Evolutionary conservation across 2,113 vertebrate genomes (phyloP), one percentile per base, ranked within the genome.

Genomic region (Clarias batrachus): DNA sequence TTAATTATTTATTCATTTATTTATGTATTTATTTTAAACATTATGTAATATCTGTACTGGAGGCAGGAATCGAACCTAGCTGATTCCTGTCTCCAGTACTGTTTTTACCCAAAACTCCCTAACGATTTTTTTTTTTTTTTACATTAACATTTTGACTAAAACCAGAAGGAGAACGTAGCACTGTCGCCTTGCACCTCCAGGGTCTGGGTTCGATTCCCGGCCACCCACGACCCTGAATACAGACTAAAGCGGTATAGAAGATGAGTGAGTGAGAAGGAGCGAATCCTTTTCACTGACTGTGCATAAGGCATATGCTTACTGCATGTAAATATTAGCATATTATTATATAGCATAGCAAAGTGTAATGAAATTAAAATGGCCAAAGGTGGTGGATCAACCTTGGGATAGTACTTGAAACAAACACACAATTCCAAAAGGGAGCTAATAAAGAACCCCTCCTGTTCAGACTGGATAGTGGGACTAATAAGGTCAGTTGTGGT

Each of bases 391-490:
- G 5, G 52, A 57, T 79, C 19, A 79, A 57, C 13, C 54, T 0
- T 8, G 33, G 5, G 37, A 25, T 3, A 48, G 48, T 59, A 54
- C 66, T 25, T 23, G 12, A 73, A 54, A 59, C 27, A 16, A 84
- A 73, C 12, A 37, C 0, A 1, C 71, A 37, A 65, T 63, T 52
- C 23, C 17, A 19, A 84, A 71, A 71, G 25, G 12, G 54, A 73
- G 37, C 17, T 30, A 33, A 71, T 71, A 70, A 82, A 7, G 14
- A 82, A 52, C 41, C 11, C 41, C 25, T 68, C 25, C 30, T 25
- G 7, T 66, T 23, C 17, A 8, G 1, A 71, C 33, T 7, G 82
- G 66, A 83, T 25, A 62, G 66, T 57, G 91, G 91, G 89, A 92
- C 90, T 80, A 60, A 60, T 60, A 60, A 6, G 1, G 21, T 41